Base-by-base conservation (phyloP, 2,797 vertebrate genomes). In the Chelmon rostratus region DNA sequence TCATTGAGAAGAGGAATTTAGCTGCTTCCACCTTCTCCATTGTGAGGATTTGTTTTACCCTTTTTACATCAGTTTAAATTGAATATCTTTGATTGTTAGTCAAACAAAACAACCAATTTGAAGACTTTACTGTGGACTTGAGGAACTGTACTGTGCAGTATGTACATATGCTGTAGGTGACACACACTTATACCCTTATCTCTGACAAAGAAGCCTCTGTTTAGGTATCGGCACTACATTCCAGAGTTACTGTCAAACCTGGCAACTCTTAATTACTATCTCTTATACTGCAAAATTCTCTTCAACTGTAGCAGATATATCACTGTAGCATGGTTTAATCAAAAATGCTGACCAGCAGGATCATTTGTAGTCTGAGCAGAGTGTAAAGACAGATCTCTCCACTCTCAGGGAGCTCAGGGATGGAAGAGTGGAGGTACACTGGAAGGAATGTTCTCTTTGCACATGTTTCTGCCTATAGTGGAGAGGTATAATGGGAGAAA, bases 361-460 rank as follows among this genome's bases (percentile, higher is more conserved):
- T 77, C 25, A 25, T 73, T 70, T 71, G 56, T 38, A 25, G 56
- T 56, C 37, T 15, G 23, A 38, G 42, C 19, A 52, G 35, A 82
- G 40, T 84, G 21, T 33, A 16, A 18, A 77, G 53, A 78, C 62
- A 59, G 58, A 57, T 76, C 33, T 49, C 40, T 74, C 13, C 44
- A 28, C 68, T 67, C 47, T 65, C 56, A n/a, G 33, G 25, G 62
- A 62, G 49, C 16, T 8, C 49, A 11, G 68, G 59, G 44, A 68
- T 75, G 80, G 80, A 83, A 69, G 64, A 86, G 75, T 73, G 68
- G 71, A 72, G 78, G 78, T 77, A 73, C 35, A 62, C 18, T 33
- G 73, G 82, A 85, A 89, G 76, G 78, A 88, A 82, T 81, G 80
- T 79, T 79, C 66, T 15, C 62, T 0, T 66, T 67, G 69, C 61